Evolutionary conservation across 1,140 invertebrate genomes (phyloP).

Genomic region (Apis florea): DNA sequence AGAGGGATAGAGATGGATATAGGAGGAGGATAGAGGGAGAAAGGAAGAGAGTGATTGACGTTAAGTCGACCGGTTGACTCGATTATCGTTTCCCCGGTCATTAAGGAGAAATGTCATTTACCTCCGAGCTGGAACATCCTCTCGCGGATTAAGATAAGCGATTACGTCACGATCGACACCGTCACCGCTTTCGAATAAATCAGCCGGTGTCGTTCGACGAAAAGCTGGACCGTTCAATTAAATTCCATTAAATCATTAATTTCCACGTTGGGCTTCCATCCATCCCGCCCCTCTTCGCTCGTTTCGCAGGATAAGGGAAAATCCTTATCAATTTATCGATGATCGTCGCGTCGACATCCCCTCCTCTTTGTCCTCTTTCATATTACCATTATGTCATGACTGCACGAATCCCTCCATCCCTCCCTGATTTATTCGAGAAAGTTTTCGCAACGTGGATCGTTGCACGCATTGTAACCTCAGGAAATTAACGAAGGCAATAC

Average conservation of each 20-base stretch:
- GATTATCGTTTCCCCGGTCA: conserved; percentile 73
- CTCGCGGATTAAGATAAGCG: conserved; percentile 64
- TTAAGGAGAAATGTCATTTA: conserved; percentile 67
- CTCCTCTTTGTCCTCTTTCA: too few species aligned
- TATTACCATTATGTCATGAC: neutral
- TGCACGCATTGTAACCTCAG: neutral
- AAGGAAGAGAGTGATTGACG: conserved; percentile 65
- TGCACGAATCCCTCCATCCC: neutral
- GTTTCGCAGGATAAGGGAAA: neutral
- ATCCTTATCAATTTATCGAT: neutral
- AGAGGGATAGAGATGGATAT: conserved; percentile 1
- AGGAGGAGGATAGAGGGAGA: neutral
- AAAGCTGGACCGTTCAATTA: conserved; percentile 55
- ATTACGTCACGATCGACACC: conserved; percentile 49
- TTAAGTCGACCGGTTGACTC: conserved; percentile 75
- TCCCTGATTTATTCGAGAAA: neutral
- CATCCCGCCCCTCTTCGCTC: conserved; percentile 11
- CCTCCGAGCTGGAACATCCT: conserved; percentile 17
- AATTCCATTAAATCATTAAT: conserved; percentile 53
- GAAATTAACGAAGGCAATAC: conserved; percentile 9
- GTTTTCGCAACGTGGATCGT: neutral
- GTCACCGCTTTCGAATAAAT: conserved; percentile 60
- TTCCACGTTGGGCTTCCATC: conserved; percentile 36
- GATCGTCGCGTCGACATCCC: neutral
- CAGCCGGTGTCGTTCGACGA: conserved; percentile 31